Base-by-base conservation (phyloP, 1,140 invertebrate genomes). In the Choristoneura fumiferana region DNA sequence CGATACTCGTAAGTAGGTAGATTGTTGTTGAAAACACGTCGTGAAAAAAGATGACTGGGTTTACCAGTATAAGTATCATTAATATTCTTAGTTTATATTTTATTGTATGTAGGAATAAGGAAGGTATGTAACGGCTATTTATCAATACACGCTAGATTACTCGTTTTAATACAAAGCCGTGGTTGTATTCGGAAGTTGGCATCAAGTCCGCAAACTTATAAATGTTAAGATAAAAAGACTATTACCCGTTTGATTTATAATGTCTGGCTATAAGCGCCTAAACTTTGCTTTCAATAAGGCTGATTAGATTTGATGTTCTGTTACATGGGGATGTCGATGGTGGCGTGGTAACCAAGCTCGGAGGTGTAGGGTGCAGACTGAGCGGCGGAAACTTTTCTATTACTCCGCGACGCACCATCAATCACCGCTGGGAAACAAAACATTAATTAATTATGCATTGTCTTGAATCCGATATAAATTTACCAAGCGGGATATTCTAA, bases 71-170 rank as follows among this genome's bases (percentile, higher is more conserved):
- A n/a, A n/a, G n/a, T 29, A 29, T 29, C 6, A 29, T 29, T 29
- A 29, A 29, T 29, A 29, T 29, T 29, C 22, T 6, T 6, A 29
- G 22, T 29, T 3, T 2, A 2, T 3, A 3, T 29, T 29, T 29
- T 29, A 29, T 29, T 29, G 22, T 29, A 29, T 29, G 22, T 55
- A 36, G 8, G n/a, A n/a, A n/a, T n/a, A n/a, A n/a, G n/a, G n/a
- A n/a, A n/a, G n/a, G 22, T 29, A 29, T 29, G 22, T 55, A 36
- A 6, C 12, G 8, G 49, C 54, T 15, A 64, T 65, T 54, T 57
- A 65, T 66, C 60, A 66, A 22, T 57, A 8, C 45, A 54, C 33
- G 64, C 35, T 57, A 62, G 57, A 66, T 62, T 62, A 43, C 39
- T 18, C 54, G 45, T 40, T 56, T 57, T 49, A 54, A 66, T 60